phyloP scores from a whole-genome alignment of 2,797 vertebrate species.

The Potorous gilbertii region DNA sequence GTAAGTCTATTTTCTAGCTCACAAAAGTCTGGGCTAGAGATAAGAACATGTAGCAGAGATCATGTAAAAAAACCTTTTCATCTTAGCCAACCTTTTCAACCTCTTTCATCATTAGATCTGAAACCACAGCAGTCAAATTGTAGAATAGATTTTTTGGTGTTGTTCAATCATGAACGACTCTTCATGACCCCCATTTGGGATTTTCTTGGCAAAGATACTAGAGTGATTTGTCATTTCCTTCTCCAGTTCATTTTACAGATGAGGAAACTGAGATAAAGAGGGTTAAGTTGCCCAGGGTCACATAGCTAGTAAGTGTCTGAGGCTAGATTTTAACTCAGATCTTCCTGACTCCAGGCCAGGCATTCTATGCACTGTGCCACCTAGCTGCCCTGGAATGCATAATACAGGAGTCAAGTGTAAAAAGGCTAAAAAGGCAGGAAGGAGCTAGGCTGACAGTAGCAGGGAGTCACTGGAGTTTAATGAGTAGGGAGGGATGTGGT shows the following conservation, averaged over 20 bases:
- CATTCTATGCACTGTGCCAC: background rate
- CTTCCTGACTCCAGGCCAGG: background rate
- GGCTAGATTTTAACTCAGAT: background rate
- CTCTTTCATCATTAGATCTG: background rate
- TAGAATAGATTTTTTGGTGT: background rate
- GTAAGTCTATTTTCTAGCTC: constrained; percentile 22
- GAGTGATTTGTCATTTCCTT: background rate
- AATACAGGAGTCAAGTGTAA: background rate
- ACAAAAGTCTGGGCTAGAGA: background rate
- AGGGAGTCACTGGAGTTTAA: too few relatives aligned
- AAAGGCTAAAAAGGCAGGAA: too few relatives aligned
- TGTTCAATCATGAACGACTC: background rate
- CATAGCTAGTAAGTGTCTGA: too few relatives aligned
- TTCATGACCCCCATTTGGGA: background rate
- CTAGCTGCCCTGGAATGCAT: too few relatives aligned
- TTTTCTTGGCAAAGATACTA: background rate
- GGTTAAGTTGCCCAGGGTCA: background rate
- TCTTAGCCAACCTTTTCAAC: background rate
- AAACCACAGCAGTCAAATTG: background rate
- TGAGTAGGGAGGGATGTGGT: too few relatives aligned
- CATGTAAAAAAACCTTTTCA: background rate
- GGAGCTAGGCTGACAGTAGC: too few relatives aligned
- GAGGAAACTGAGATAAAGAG: background rate
- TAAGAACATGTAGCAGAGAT: background rate
- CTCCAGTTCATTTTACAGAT: background rate